Base-by-base conservation (phyloP, 2,797 vertebrate species). In the Aulostomus chinensis region DNA sequence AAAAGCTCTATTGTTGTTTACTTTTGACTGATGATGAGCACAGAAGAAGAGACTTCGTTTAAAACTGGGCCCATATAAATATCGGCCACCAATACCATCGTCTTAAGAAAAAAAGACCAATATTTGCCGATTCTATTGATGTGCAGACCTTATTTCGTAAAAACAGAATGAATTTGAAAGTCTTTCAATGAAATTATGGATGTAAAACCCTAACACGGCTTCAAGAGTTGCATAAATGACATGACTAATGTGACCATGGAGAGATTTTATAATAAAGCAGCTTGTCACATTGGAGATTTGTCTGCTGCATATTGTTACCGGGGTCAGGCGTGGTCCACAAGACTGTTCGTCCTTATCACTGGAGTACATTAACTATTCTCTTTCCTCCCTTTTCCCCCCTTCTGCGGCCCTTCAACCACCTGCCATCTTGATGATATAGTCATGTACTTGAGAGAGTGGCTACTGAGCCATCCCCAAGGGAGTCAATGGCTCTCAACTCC, bases 401-500 rank as follows among this genome's bases (percentile, higher is more conserved):
- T 59, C 42, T 38, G 16, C 56, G 68, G 60, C 45, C 46, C 40
- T 64, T 65, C 47, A 68, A 28, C 51, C 51, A 67, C 59, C 71
- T 74, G 76, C 70, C 68, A 80, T 72, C 54, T 50, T 45, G 55
- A 70, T 69, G 80, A 86, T 74, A 68, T 25, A 52, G 67, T 53
- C 56, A 63, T 68, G 73, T 57, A 59, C 62, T 74, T 43, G 51
- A 52, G 76, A 80, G 69, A 62, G 54, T 28, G 59, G 70, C 68
- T 14, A 9, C 24, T 58, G 56, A 84, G 56, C 67, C 75, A 68
- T 76, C 57, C 74, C 61, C 52, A 42, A 26, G 70, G 71, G 77
- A 58, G 29, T 70, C 52, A 3, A 37, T 66, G 76, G 68, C 76
- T 74, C 68, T 81, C 80, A 69, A 54, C 71, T 85, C 79, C 61